A percentile compares a stretch with the other conserved stretches of the same genome.
Conservation (phyloP, 2,797 vertebrate species). For the Poeciliopsis infans region DNA sequence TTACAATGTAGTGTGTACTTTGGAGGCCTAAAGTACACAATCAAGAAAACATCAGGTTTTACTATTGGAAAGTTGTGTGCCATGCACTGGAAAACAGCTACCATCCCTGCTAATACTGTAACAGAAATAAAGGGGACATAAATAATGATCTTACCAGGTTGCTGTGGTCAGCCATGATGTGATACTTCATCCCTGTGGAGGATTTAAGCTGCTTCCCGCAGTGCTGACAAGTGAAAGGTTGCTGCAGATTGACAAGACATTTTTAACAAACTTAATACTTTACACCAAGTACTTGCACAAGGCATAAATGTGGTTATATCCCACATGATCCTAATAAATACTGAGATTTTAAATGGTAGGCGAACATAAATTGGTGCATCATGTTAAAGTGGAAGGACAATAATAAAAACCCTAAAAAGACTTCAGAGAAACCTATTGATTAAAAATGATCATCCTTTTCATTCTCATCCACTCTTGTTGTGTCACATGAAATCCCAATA, state of each 20-base stretch:
- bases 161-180: conserved; percentile 96
- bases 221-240: conserved; percentile 90
- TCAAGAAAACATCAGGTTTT: not conserved
- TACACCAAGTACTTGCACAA: not conserved
- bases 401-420: not conserved
- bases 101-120: not conserved
- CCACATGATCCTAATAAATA: not conserved
- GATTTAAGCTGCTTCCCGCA: conserved; percentile 95
- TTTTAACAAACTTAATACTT: not conserved
- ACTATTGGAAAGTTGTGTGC: not conserved
- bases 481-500: not conserved
- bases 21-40: not conserved
- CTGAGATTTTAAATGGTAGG: not conserved
- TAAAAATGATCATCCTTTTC: not conserved
- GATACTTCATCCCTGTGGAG: conserved; percentile 94
- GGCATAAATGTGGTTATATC: not conserved
- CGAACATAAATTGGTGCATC: not conserved
- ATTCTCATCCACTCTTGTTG: not conserved
- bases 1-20: not conserved
- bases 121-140: not conserved
- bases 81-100: not conserved
- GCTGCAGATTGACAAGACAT: conserved; percentile 71
- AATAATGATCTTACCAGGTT: conserved; percentile 82
- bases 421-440: not conserved
- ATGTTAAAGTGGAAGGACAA: not conserved